Conservation (phyloP, 2,797 vertebrate species). For the Pterois miles region DNA sequence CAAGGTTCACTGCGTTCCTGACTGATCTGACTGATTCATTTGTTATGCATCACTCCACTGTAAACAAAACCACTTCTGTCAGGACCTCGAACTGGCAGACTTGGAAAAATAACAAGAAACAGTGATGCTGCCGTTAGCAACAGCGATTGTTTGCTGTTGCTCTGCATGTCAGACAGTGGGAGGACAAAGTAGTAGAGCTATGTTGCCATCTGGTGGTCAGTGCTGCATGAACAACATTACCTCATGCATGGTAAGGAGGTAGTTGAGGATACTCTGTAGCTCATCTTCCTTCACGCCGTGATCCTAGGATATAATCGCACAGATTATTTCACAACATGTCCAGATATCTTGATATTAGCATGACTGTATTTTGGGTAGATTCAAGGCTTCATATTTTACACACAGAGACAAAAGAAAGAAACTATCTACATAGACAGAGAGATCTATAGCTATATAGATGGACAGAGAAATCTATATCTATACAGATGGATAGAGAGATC, state of each 20-base stretch:
- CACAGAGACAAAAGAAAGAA: no score
- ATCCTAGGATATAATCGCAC: slow-evolving; percentile 81
- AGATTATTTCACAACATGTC: slow-evolving; percentile 2
- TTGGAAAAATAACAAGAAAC: slow-evolving; percentile 54
- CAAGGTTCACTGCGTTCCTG: slow-evolving; percentile 41
- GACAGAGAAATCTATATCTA: no score
- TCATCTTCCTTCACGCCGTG: slow-evolving; percentile 97
- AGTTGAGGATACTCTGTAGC: slow-evolving; percentile 97
- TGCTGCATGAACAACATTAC: slow-evolving; percentile 71
- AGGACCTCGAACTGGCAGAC: slow-evolving; percentile 47
- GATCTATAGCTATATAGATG: no score
- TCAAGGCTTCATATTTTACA: no score
- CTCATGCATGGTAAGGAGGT: slow-evolving; percentile 97
- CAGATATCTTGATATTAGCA: no score
- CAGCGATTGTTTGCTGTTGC: not conserved
- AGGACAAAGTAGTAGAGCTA: slow-evolving; percentile 16
- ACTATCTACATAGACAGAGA: no score
- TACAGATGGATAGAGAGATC: no score
- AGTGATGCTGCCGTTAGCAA: slow-evolving; percentile 33
- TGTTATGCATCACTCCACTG: slow-evolving; percentile 56
- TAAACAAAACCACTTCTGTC: slow-evolving; percentile 67
- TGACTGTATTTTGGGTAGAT: no score
- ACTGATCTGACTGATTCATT: slow-evolving; percentile 58
- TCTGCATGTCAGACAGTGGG: slow-evolving; percentile 1
- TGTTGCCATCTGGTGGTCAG: slow-evolving; percentile 67